Percentiles rank a stretch among this genome's conserved stretches.
Conservation (phyloP, 2,888 invertebrate species). For the Megastigmus dorsalis region DNA sequence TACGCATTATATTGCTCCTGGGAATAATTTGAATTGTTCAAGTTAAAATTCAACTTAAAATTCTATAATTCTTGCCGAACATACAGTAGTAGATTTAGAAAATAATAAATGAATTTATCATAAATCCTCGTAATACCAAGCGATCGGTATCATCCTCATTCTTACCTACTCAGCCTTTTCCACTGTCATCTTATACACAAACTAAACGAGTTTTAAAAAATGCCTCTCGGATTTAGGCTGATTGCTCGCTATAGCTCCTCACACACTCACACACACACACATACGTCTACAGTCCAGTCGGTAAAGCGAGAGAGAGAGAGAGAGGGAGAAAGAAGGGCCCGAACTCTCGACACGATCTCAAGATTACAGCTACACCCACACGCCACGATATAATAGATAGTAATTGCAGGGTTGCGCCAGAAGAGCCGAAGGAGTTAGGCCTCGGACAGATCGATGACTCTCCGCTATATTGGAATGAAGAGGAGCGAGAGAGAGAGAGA, state of each 20-base stretch:
- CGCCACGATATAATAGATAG: conserved; percentile 67
- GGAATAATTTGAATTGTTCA: too few species aligned
- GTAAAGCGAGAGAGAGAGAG: conserved; percentile 25
- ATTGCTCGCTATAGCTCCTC: neutral
- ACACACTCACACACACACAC: neutral
- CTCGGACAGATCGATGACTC: conserved; percentile 69
- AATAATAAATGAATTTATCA: too few species aligned
- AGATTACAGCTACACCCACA: conserved; percentile 71
- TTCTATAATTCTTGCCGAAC: too few species aligned
- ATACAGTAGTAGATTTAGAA: too few species aligned
- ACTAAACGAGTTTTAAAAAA: too few species aligned
- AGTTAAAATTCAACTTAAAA: too few species aligned
- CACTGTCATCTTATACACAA: too few species aligned
- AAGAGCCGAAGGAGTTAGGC: conserved; percentile 62
- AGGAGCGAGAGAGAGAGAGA: conserved; percentile 53
- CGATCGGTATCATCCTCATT: too few species aligned
- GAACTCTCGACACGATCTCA: conserved; percentile 66
- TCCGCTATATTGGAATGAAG: conserved; percentile 36
- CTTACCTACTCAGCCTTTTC: too few species aligned
- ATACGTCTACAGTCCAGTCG: too few species aligned
- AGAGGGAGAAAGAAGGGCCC: conserved; percentile 2
- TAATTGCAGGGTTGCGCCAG: conserved; percentile 67
- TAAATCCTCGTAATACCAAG: too few species aligned
- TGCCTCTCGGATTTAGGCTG: neutral
- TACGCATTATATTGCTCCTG: too few species aligned